phyloP scores from a whole-genome alignment of 1,140 invertebrate species.

The Drosophila parvula region DNA sequence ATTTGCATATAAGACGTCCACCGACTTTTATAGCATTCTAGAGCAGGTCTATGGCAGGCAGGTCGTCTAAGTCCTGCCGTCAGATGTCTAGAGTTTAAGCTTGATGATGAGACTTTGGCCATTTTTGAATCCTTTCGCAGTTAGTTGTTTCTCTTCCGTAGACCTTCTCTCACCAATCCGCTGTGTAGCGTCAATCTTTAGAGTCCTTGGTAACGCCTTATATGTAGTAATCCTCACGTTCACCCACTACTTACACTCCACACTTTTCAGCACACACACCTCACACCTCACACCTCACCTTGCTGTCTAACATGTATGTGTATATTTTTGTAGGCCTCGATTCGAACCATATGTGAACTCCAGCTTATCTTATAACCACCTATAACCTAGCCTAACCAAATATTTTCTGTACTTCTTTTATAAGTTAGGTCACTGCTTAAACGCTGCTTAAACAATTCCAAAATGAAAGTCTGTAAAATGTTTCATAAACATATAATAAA shows the following conservation, averaged over 20 bases:
- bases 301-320: slow-evolving; percentile 37
- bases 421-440: slow-evolving; percentile 63
- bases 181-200: slow-evolving; percentile 49
- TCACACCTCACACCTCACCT: slow-evolving; percentile 11
- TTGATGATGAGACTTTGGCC: slow-evolving; percentile 77
- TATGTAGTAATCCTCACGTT: slow-evolving; percentile 62
- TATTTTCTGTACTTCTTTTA: slow-evolving; percentile 55
- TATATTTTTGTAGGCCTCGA: slow-evolving; percentile 44
- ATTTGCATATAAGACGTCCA: slow-evolving; percentile 86
- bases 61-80: slow-evolving; percentile 53
- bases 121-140: slow-evolving; percentile 39
- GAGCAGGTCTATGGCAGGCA: slow-evolving; percentile 81
- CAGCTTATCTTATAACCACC: slow-evolving; percentile 38
- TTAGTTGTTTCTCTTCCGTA: slow-evolving; percentile 47
- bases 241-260: slow-evolving; percentile 13
- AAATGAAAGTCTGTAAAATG: slow-evolving; percentile 81
- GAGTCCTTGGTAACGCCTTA: slow-evolving; percentile 79
- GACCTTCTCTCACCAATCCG: slow-evolving; percentile 50
- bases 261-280: slow-evolving; percentile 21
- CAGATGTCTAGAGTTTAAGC: slow-evolving; percentile 63
- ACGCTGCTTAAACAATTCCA: slow-evolving; percentile 70
- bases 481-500: slow-evolving; percentile 82
- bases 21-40: slow-evolving; percentile 86
- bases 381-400: slow-evolving; percentile 42
- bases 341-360: slow-evolving; percentile 30